Base-by-base conservation (phyloP, 1,140 invertebrate species). In the Carposina sasakii region DNA sequence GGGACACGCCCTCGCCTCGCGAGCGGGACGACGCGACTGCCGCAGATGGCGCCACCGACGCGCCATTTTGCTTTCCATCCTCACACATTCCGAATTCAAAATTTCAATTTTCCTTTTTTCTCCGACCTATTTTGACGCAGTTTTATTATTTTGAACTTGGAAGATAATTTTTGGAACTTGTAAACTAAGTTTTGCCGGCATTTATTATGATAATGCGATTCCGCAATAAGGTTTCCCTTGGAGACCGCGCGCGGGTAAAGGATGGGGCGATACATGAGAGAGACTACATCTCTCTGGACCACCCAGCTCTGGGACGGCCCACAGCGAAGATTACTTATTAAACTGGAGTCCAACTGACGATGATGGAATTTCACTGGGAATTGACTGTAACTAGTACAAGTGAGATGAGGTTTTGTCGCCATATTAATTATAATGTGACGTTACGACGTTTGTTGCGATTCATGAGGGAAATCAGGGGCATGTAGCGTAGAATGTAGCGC, bases 281-380 rank as follows among this genome's bases (percentile, higher is more conserved):
- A 66, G 51, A 73, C 52, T 60, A 54, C 67, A 69, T 76, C 76
- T 81, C 76, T 50, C 73, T 69, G 70, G 76, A 73, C 68, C 72
- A 57, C 59, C 65, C 62, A 55, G 68, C 65, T 57, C 47, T 43
- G 79, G 76, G 76, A 77, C 76, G 61, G 67, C 75, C 76, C 76
- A 77, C 66, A 60, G 67, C 63, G 55, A 72, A 57, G 67, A 79
- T 79, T 73, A 81, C 75, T 79, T 79, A 83, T 81, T 81, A 79
- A 81, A 71, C 71, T 60, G 64, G 68, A 72, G 72, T n/a, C n/a
- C n/a, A n/a, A 79, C 76, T 79, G 79, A 83, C 79, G 77, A 83
- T 83, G 79, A 81, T 79, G 76, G 74, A 83, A 81, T 83, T 83
- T 79, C 77, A 71, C 54, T 76, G 79, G 79, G 77, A 83, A 81